Conservation (phyloP, 2,113 vertebrate species). For the Ia io region DNA sequence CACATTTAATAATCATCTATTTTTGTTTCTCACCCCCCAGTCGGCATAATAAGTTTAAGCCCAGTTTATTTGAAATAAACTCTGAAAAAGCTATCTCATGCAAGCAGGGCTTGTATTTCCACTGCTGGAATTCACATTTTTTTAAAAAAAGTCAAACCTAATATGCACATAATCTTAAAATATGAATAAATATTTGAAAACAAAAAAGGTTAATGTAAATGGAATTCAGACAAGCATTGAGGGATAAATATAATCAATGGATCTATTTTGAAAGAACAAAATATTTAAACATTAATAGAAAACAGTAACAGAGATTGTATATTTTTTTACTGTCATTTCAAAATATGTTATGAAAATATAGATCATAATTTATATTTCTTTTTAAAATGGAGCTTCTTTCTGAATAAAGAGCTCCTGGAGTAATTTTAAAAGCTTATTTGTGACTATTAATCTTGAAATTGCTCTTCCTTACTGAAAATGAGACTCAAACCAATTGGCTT, state of each 20-base stretch:
- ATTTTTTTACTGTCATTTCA: not conserved
- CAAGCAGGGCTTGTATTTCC: not conserved
- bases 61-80: constrained; percentile 3
- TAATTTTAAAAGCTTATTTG: not conserved
- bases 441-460: not conserved
- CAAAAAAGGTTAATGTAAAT: not conserved
- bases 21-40: not conserved
- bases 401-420: not conserved
- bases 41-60: not conserved
- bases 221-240: not conserved
- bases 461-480: not conserved
- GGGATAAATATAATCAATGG: not conserved
- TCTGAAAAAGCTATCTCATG: not conserved
- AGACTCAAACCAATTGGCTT: not conserved
- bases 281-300: not conserved
- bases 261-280: not conserved
- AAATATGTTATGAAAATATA: not conserved
- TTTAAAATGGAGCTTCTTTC: not conserved
- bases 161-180: not conserved
- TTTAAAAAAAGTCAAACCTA: not conserved
- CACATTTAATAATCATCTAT: constrained; percentile 4
- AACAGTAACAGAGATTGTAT: not conserved
- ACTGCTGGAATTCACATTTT: not conserved
- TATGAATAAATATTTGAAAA: not conserved
- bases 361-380: not conserved